phyloP scores from a whole-genome alignment of 2,888 invertebrate genomes.

The Drosophila lutescens region DNA sequence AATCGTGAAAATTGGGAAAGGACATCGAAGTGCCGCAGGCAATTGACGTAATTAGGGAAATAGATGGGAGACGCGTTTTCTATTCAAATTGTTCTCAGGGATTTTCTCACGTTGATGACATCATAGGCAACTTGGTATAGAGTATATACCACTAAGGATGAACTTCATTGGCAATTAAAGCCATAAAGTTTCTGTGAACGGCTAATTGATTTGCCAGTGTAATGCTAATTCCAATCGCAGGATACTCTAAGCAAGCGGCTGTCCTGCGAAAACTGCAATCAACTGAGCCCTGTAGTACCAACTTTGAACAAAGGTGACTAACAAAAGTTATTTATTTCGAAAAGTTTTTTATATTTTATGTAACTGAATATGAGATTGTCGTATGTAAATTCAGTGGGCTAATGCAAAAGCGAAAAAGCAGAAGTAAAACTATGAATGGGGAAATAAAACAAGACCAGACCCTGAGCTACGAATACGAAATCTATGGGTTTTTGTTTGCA shows the following conservation, averaged over 20 bases:
- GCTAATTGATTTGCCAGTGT: constrained; percentile 52
- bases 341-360: too few relatives aligned
- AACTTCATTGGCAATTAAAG: constrained; percentile 37
- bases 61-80: constrained; percentile 19
- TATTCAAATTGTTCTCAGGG: constrained; percentile 10
- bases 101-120: constrained; percentile 55
- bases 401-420: constrained; percentile 34
- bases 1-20: constrained; percentile 31
- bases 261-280: constrained; percentile 12
- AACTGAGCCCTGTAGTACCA: constrained; percentile 18
- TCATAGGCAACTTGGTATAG: neutral
- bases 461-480: constrained; percentile 19
- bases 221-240: constrained; percentile 37
- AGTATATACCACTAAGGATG: neutral
- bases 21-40: constrained; percentile 41
- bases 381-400: constrained; percentile 50
- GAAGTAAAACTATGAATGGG: constrained; percentile 31
- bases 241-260: neutral
- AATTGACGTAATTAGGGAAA: constrained; percentile 54
- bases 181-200: constrained; percentile 16
- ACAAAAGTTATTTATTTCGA: constrained; percentile 46
- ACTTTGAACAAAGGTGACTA: constrained; percentile 35
- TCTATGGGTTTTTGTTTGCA: constrained; percentile 55
- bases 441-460: constrained; percentile 35
- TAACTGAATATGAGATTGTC: constrained; percentile 48